Conservation (phyloP, 53 echinoderm and acorn worm genomes). For the Patiria pectinifera region DNA sequence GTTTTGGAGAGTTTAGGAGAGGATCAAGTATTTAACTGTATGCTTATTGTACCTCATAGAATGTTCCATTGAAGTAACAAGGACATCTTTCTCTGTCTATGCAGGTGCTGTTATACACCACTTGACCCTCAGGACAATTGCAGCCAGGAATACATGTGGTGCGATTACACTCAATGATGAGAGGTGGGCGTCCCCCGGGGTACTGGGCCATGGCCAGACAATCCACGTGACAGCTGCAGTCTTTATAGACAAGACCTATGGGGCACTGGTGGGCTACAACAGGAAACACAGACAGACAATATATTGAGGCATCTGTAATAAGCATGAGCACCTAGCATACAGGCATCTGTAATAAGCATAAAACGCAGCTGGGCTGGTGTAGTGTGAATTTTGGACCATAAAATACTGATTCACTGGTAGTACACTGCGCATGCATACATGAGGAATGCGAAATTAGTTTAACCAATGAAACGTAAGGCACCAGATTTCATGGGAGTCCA, state of each 20-base stretch:
- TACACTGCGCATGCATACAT: too few species aligned
- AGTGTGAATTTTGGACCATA: too few species aligned
- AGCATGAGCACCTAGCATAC: too few species aligned
- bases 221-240: constrained; percentile 43
- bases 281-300: background rate
- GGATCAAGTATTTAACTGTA: too few species aligned
- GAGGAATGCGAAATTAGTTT: too few species aligned
- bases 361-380: too few species aligned
- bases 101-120: constrained; percentile 64
- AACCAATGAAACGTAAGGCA: too few species aligned
- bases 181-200: constrained; percentile 20
- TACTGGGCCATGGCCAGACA: constrained; percentile 47
- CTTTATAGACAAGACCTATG: background rate
- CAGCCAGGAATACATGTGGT: constrained; percentile 80
- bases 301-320: background rate
- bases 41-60: constrained; percentile 10
- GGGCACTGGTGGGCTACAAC: background rate
- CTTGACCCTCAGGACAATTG: constrained; percentile 72
- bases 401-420: too few species aligned
- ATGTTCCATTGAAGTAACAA: constrained; percentile 65
- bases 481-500: too few species aligned
- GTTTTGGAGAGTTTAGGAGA: too few species aligned
- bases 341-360: too few species aligned
- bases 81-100: constrained; percentile 71
- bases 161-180: constrained; percentile 37